A percentile compares a stretch with the other conserved stretches of the same genome.
phyloP scores from a whole-genome alignment of 2,888 invertebrate species.

The Sussaba pulchella region DNA sequence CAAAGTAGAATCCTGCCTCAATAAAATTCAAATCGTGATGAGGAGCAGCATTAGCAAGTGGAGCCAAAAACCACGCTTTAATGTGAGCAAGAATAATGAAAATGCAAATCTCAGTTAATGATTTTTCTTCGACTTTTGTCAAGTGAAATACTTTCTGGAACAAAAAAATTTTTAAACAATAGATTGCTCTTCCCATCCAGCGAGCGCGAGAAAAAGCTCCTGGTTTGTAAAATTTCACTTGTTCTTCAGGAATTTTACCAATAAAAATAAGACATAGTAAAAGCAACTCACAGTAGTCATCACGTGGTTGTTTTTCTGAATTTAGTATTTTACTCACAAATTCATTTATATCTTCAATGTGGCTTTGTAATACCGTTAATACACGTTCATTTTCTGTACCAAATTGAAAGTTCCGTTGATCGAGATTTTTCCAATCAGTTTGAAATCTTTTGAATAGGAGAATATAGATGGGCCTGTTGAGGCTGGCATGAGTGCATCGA shows the following conservation, averaged over 20 bases:
- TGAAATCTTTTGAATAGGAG: conserved; percentile 67
- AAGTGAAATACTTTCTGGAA: conserved; percentile 69
- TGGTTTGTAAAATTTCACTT: conserved; percentile 69
- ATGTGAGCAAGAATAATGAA: conserved; percentile 65
- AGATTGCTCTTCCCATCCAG: conserved; percentile 73
- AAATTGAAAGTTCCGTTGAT: conserved; percentile 50
- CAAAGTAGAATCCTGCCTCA: too few relatives aligned
- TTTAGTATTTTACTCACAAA: not conserved
- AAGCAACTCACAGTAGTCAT: too few relatives aligned
- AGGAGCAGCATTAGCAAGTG: conserved; percentile 62
- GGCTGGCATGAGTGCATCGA: conserved; percentile 52
- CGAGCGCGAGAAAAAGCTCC: conserved; percentile 73
- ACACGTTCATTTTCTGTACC: conserved; percentile 31
- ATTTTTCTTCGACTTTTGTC: conserved; percentile 61
- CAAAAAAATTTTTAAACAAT: conserved; percentile 58
- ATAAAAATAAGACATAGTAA: conserved; percentile 71
- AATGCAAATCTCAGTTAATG: conserved; percentile 52
- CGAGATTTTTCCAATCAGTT: conserved; percentile 58
- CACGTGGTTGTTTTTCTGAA: conserved; percentile 63
- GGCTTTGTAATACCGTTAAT: conserved; percentile 25
- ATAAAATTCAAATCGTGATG: conserved; percentile 68
- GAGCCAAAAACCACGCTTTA: conserved; percentile 62
- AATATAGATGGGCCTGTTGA: conserved; percentile 67
- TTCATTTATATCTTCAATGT: conserved; percentile 27
- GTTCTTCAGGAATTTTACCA: conserved; percentile 56